Evolutionary conservation across 2,888 invertebrate genomes (phyloP).

Genomic region (Lasioglossum villosulum): DNA sequence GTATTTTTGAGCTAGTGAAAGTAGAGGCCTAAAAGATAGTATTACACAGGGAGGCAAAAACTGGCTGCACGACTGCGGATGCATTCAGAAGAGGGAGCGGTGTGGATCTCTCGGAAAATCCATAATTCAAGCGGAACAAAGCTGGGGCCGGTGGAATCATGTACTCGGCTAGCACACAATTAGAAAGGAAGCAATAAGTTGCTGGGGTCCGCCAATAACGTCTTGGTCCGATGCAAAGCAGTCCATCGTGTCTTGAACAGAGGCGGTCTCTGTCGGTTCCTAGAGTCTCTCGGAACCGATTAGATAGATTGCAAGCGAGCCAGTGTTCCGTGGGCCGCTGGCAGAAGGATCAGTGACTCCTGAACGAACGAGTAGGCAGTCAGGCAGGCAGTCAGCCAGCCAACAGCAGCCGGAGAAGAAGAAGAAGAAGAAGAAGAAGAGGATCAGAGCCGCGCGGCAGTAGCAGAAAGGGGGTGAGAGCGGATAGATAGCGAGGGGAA

Average conservation of each 20-base stretch:
- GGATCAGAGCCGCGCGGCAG: conserved; percentile 23
- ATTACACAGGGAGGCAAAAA: background rate
- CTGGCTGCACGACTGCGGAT: background rate
- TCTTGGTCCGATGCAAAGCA: conserved; percentile 5
- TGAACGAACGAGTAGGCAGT: conserved; percentile 40
- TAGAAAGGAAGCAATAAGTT: conserved; percentile 22
- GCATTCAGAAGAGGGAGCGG: background rate
- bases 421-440: conserved; percentile 24
- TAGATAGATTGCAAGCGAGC: conserved; percentile 57
- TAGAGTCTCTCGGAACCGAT: conserved; percentile 45
- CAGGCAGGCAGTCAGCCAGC: conserved; percentile 12
- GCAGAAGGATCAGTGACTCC: conserved; percentile 57
- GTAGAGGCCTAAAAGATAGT: background rate
- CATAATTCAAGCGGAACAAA: conserved; percentile 2
- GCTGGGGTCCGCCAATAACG: background rate
- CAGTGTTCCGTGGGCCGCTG: conserved; percentile 48
- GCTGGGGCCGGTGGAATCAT: background rate
- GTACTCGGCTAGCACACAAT: background rate
- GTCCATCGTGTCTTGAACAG: conserved; percentile 19
- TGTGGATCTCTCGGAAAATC: background rate
- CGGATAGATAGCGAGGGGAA: conserved; percentile 60
- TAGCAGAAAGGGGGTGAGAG: conserved; percentile 51
- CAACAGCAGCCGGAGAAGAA: conserved; percentile 23
- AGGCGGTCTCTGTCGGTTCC: conserved; percentile 18
- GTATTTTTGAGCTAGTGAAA: background rate